A percentile compares a stretch with the other conserved stretches of the same genome.
Conservation (phyloP, 2,797 vertebrate genomes). For the Megalops cyprinoides region DNA sequence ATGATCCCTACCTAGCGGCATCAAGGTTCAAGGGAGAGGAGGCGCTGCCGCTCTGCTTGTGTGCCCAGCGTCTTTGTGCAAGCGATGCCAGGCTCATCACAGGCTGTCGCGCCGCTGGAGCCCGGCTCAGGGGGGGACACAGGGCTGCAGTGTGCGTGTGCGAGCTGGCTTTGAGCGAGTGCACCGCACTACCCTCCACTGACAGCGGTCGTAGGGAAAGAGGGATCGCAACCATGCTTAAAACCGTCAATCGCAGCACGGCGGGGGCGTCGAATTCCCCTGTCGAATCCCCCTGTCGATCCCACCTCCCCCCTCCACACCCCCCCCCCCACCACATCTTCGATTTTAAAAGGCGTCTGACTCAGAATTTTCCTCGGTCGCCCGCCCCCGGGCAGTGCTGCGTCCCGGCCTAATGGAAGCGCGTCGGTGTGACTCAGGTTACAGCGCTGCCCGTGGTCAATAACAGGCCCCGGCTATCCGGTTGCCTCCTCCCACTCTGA, state of each 20-base stretch:
- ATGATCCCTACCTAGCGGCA: background rate
- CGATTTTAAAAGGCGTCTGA: background rate
- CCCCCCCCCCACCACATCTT: background rate
- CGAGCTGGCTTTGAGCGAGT: too few species aligned
- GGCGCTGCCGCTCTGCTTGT: background rate
- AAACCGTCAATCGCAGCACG: too few species aligned
- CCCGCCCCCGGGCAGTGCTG: background rate
- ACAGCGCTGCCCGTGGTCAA: background rate
- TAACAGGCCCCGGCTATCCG: constrained; percentile 5
- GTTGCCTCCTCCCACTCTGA: background rate
- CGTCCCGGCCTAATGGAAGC: constrained; percentile 1
- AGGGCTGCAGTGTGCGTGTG: too few species aligned
- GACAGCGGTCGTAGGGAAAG: too few species aligned
- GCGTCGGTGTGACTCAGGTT: background rate
- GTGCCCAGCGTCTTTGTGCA: constrained; percentile 9
- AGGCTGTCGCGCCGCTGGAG: background rate
- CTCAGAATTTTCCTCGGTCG: background rate
- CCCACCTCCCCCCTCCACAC: too few species aligned
- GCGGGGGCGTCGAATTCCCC: too few species aligned
- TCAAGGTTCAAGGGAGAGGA: background rate
- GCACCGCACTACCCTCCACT: too few species aligned
- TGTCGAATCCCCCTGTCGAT: too few species aligned
- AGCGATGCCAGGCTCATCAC: background rate
- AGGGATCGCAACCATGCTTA: too few species aligned
- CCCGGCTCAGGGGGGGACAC: background rate